Conservation (phyloP, 1,140 invertebrate species). For the Aleiodes sp. region DNA sequence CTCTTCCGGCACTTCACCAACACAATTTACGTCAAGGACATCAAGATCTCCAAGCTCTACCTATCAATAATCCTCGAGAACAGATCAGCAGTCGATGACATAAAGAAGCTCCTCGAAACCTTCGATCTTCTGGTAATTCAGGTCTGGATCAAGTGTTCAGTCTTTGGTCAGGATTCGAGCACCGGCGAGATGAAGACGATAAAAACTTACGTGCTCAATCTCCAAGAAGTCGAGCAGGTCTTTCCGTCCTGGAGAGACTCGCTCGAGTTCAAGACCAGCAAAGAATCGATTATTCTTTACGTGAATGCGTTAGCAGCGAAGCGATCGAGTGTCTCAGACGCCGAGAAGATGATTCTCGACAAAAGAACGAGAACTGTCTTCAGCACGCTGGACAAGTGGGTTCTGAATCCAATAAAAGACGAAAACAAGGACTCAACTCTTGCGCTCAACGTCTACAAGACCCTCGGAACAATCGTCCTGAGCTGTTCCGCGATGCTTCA, state of each 20-base stretch:
- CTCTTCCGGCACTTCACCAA: constrained; percentile 59
- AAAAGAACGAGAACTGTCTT: constrained; percentile 50
- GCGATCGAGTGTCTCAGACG: background rate
- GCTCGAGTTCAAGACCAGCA: constrained; percentile 48
- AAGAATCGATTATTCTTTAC: constrained; percentile 39
- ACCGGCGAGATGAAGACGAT: constrained; percentile 45
- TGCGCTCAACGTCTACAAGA: constrained; percentile 55
- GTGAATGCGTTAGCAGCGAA: constrained; percentile 28
- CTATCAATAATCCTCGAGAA: constrained; percentile 49
- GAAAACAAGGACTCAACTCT: constrained; percentile 53
- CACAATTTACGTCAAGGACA: constrained; percentile 57
- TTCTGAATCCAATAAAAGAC: constrained; percentile 50
- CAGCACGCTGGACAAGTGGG: constrained; percentile 60
- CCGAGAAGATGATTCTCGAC: constrained; percentile 38
- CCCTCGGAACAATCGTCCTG: constrained; percentile 54
- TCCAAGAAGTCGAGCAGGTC: constrained; percentile 50
- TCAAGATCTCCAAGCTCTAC: constrained; percentile 56
- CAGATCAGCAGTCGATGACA: constrained; percentile 28
- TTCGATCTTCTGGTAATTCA: constrained; percentile 52
- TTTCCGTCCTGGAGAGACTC: constrained; percentile 43
- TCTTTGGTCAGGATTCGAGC: constrained; percentile 47
- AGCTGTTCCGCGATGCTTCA: constrained; percentile 55
- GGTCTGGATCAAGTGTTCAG: constrained; percentile 59
- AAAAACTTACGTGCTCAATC: constrained; percentile 47
- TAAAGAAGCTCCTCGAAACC: constrained; percentile 30